Base-by-base conservation (phyloP, 2,113 vertebrate genomes). In the Notarius quadriscutis region DNA sequence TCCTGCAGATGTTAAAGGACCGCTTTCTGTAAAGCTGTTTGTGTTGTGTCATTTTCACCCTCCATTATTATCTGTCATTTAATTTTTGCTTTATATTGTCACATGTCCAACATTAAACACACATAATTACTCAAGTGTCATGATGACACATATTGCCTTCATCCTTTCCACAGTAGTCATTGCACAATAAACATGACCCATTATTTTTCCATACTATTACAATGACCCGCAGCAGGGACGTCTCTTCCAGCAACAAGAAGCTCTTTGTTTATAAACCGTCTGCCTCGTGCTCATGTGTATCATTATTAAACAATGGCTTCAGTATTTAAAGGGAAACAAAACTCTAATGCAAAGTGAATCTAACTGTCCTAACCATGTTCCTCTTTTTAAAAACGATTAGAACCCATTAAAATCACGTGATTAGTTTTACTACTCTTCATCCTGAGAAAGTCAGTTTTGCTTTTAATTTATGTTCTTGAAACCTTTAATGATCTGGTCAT, bases 191-290 rank as follows among this genome's bases (percentile, higher is more conserved):
- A 92, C 62, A 89, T 81, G 80, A 86, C 86, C 88, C 90, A 90
- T 92, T 91, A 90, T 90, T 91, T 87, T 51, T 63, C 79, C 25
- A 78, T 50, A 10, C 81, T 27, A 20, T 53, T 1, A 86, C 41
- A 62, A 78, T 85, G 87, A 20, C 84, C 81, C n/a, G 62, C 5
- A 57, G 62, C 62, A 81, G 87, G 71, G 51, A 50, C 67, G 87
- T 74, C 79, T 90, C 82, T 18, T 22, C 12, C 89, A 77, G 87
- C 88, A 91, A 94, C 91, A 94, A 93, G 81, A 30, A n/a, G 81
- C 86, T 63, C 89, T 74, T 93, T 93, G 85, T 92, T 87, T 90
- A 25, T 8, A 53, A 71, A 69, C 34, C 34, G 25, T 57, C 53
- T 62, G 55, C 30, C 25, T 57, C 0, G 57, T 11, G 30, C 41